Conservation (phyloP, 2,797 vertebrate species). For the Chloroceryle amazona region DNA sequence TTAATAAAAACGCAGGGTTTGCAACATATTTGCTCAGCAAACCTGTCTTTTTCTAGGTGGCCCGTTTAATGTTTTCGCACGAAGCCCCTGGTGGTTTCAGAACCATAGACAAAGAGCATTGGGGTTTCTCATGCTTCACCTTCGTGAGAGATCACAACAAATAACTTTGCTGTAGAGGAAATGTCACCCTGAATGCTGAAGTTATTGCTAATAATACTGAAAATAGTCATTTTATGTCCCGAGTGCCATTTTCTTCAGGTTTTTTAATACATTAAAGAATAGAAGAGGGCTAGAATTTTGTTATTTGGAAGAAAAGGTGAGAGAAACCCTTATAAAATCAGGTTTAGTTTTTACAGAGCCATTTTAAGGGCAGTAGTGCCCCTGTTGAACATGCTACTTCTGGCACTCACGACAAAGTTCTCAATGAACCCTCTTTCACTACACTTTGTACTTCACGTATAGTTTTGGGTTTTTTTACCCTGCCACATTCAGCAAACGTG, state of each 20-base stretch:
- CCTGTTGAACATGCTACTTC: neutral
- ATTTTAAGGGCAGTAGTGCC: neutral
- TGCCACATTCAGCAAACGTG: neutral
- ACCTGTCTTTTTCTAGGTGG: slow-evolving; percentile 27
- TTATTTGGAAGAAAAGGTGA: neutral
- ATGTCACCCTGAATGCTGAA: neutral
- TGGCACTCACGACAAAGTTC: neutral
- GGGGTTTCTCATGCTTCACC: neutral
- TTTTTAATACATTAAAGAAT: neutral
- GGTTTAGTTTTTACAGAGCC: neutral
- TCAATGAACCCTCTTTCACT: neutral
- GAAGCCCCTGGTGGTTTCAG: slow-evolving; percentile 11
- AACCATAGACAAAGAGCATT: neutral
- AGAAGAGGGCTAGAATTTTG: neutral
- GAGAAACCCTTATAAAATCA: neutral
- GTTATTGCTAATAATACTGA: neutral
- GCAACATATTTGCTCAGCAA: slow-evolving; percentile 53
- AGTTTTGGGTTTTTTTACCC: neutral
- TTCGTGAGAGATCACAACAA: neutral
- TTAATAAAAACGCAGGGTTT: neutral
- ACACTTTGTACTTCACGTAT: rapidly evolving
- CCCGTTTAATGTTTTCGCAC: slow-evolving; percentile 39
- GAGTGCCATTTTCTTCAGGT: slow-evolving; percentile 9
- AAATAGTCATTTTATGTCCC: neutral
- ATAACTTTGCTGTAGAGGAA: slow-evolving; percentile 1